These are phyloP conservation scores for Trematocara marginatum DNA, from an alignment of 2,113 vertebrate genomes.

Conservation along the genomic window DNA sequence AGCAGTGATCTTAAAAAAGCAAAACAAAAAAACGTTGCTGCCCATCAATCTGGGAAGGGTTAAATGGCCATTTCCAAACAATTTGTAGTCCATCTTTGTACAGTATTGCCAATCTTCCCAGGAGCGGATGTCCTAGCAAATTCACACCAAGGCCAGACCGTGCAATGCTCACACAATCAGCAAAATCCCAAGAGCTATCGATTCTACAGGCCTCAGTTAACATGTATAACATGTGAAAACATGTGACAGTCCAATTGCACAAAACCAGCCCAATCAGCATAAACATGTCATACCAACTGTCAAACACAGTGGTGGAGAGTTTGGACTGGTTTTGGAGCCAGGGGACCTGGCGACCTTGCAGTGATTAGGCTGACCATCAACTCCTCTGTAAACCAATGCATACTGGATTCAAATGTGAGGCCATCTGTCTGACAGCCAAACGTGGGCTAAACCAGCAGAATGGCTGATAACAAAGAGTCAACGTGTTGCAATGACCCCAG, in stretches of 20 bases:
- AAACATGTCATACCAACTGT: background rate
- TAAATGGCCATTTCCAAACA: background rate
- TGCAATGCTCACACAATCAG: background rate
- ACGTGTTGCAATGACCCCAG: background rate
- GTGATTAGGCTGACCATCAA: background rate
- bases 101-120: background rate
- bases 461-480: background rate
- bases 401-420: background rate
- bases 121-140: background rate
- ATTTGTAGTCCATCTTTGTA: background rate
- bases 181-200: background rate
- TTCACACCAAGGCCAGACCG: background rate
- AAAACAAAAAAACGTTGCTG: background rate
- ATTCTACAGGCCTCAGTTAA: background rate
- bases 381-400: background rate
- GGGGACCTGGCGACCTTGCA: background rate
- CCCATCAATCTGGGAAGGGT: background rate
- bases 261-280: background rate
- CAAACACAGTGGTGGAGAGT: background rate
- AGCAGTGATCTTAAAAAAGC: background rate
- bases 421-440: background rate
- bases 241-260: background rate
- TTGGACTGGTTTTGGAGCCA: background rate
- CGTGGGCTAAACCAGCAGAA: background rate
- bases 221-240: background rate